Evolutionary conservation across 2,113 vertebrate genomes (phyloP), one percentile per base, ranked within the genome.

Genomic region (Nibea coibor): DNA sequence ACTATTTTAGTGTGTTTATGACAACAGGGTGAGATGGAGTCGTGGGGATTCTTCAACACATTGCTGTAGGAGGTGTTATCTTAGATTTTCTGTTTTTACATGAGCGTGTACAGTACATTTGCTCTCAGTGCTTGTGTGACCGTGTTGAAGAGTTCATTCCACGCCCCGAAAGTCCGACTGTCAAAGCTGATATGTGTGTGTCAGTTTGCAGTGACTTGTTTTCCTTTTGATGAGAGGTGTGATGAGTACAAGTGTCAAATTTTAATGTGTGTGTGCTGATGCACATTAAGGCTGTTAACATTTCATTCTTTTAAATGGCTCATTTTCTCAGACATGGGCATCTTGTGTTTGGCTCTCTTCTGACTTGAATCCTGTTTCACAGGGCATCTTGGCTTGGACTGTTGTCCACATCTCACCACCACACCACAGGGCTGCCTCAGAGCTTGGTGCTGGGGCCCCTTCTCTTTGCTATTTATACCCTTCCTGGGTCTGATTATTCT

Each of bases 21-120:
- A 53, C 39, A 69, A 15, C 35, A 17, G 35, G 12, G 14, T 22
- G 28, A 43, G 50, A 62, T 42, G 42, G 22, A 67, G 43, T 64
- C 39, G 15, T 26, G 24, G 42, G n/a, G 61, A 43, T 77, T 58
- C 31, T 50, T 70, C 45, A 54, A 20, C 51, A 35, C 59, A 10
- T 45, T 39, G 42, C 54, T 62, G 62, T 67, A 54, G 75, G 62
- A 62, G 53, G 50, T 64, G 82, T 51, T 58, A 48, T 12, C 47
- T 31, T 54, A 24, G 47, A 47, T 64, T 50, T 62, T 0, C 12
- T 59, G 17, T 59, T 45, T 35, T 39, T 42, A 22, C 16, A 19
- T 19, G 26, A 45, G 26, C 50, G 48, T 50, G 59, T 66, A 22
- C n/a, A 20, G 20, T 24, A 50, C 35, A 39, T 39, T 39, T 39